phyloP scores from a whole-genome alignment of 30 jellyfish, hydroid and myxozoan species.

The Pseudorhiza aurosa region DNA sequence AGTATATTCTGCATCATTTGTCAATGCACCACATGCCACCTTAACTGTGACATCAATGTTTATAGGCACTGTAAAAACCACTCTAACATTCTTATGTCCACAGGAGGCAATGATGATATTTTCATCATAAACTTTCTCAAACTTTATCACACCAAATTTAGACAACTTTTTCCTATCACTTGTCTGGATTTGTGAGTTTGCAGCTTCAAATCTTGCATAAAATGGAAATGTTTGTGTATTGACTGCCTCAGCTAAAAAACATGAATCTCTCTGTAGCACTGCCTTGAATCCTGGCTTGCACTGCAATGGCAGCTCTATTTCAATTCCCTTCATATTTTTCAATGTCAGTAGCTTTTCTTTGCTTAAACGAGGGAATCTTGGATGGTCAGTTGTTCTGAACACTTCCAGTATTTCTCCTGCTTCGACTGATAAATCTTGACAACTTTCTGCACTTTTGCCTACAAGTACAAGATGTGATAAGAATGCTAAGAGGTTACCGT shows the following conservation, averaged over 20 bases:
- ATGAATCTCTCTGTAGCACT: constrained; percentile 33
- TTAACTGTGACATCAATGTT: constrained; percentile 76
- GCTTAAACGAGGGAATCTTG: constrained; percentile 8
- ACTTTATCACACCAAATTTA: constrained; percentile 71
- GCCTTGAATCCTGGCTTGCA: constrained; percentile 81
- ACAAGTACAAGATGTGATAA: not conserved
- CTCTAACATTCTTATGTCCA: constrained; percentile 72
- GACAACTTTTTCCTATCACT: not conserved
- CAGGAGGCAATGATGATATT: constrained; percentile 78
- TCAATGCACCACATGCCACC: constrained; percentile 77
- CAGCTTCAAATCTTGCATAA: constrained; percentile 59
- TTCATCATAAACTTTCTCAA: constrained; percentile 48
- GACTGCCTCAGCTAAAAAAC: constrained; percentile 59
- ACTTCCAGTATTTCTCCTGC: constrained; percentile 92
- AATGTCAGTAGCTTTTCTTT: constrained; percentile 44
- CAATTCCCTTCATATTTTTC: constrained; percentile 66
- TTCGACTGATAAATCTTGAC: constrained; percentile 77
- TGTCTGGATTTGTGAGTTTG: not conserved
- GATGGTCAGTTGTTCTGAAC: constrained; percentile 19
- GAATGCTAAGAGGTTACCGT: not conserved
- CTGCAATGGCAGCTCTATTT: constrained; percentile 70
- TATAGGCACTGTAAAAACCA: constrained; percentile 79
- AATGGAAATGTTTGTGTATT: constrained; percentile 45
- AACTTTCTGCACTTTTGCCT: constrained; percentile 41
- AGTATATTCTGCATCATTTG: constrained; percentile 72